These are phyloP conservation scores for Scaptomyza caliginosa DNA, from an alignment of 2,888 invertebrate species.

Conservation along the genomic window DNA sequence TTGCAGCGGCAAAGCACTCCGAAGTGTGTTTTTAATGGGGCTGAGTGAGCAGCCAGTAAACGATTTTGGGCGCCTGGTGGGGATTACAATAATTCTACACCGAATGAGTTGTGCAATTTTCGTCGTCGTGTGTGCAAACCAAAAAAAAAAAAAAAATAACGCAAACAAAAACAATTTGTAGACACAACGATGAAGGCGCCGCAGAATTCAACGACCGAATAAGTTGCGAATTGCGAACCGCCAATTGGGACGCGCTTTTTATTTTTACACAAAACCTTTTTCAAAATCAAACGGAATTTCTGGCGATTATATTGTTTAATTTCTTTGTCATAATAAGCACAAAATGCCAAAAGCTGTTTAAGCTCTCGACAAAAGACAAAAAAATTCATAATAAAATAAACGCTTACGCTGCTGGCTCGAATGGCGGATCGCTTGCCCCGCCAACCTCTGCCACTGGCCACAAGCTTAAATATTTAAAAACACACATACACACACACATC, in stretches of 20 bases:
- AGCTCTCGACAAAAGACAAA: constrained; percentile 65
- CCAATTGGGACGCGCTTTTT: not conserved
- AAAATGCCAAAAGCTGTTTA: constrained; percentile 62
- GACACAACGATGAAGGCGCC: constrained; percentile 58
- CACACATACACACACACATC: constrained; percentile 17
- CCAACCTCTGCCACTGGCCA: not conserved
- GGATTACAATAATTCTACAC: constrained; percentile 84
- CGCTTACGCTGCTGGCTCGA: constrained; percentile 65
- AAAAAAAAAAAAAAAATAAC: constrained; percentile 1
- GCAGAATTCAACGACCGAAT: constrained; percentile 40
- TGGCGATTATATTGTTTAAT: not conserved
- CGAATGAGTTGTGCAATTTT: constrained; percentile 81
- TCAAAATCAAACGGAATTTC: constrained; percentile 21
- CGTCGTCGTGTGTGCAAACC: constrained; percentile 48
- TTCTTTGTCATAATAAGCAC: constrained; percentile 1
- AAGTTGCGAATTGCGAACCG: not conserved
- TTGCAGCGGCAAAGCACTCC: constrained; percentile 58
- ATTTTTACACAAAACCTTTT: constrained; percentile 19
- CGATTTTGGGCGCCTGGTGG: constrained; percentile 76
- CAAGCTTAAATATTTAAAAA: constrained; percentile 38
- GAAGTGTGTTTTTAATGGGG: constrained; percentile 28
- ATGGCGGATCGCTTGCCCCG: constrained; percentile 46
- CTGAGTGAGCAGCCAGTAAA: not conserved
- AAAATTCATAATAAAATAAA: too few species aligned
- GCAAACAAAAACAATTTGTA: constrained; percentile 36